Evolutionary conservation across 2,113 vertebrate genomes (phyloP).

Genomic region (Gymnarchus niloticus): DNA sequence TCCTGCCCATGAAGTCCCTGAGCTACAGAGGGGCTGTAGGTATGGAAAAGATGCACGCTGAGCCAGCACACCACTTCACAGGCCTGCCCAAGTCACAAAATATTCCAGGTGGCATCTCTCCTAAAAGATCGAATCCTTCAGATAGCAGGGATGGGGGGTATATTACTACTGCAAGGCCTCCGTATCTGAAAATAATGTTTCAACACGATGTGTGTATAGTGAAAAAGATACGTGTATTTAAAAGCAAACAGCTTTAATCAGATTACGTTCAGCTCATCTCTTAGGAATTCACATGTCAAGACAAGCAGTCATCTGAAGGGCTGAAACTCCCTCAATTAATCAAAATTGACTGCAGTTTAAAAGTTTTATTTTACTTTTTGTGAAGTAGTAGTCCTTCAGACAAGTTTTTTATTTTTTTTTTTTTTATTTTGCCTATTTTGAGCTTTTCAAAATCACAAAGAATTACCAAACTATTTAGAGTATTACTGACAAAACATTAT

Average conservation of each 20-base stretch:
- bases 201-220: neutral
- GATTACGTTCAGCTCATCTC: neutral
- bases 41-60: neutral
- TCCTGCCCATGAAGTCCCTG: slow-evolving; percentile 23
- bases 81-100: neutral
- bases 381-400: too few species aligned
- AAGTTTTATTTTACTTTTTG: too few species aligned
- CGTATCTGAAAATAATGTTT: neutral
- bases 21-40: slow-evolving; percentile 29
- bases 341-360: neutral
- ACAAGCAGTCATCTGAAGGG: neutral
- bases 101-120: neutral
- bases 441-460: too few species aligned
- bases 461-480: too few species aligned
- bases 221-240: neutral
- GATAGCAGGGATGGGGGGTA: neutral
- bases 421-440: too few species aligned
- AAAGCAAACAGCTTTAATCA: neutral
- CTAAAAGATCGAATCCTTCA: too few species aligned
- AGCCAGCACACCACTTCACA: neutral
- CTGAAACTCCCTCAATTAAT: neutral
- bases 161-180: neutral
- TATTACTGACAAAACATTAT: too few species aligned
- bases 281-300: neutral
- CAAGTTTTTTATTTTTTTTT: too few species aligned